These are phyloP conservation scores for Hippoglossus stenolepis DNA, from an alignment of 2,113 vertebrate species.

Conservation along the genomic window DNA sequence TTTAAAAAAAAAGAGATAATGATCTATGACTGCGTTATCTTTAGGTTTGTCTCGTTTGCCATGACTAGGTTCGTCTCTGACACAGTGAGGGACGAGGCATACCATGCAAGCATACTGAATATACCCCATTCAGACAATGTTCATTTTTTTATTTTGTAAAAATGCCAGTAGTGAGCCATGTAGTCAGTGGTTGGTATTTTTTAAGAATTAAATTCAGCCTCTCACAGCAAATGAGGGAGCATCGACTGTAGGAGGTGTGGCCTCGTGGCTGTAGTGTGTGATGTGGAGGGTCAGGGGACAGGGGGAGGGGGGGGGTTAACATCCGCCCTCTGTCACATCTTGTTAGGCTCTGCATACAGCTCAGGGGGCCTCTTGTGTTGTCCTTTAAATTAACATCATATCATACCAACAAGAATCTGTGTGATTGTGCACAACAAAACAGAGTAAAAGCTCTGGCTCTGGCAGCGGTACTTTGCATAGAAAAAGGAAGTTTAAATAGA, in stretches of 20 bases:
- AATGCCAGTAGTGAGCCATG: neutral
- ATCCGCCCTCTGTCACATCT: neutral
- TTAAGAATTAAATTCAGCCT: too few species aligned
- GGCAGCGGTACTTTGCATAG: neutral
- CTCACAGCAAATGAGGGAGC: neutral
- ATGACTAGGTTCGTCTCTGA: too few species aligned
- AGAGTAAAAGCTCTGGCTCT: neutral
- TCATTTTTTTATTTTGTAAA: too few species aligned
- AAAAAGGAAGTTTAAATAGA: neutral
- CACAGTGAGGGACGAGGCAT: too few species aligned
- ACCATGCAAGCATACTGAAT: too few species aligned
- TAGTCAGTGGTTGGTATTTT: too few species aligned
- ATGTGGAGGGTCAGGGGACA: constrained; percentile 4
- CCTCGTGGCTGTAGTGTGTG: neutral
- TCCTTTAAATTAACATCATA: neutral
- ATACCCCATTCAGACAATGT: too few species aligned
- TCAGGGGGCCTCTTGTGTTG: neutral
- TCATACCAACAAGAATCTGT: neutral
- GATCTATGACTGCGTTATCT: neutral
- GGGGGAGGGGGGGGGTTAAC: neutral
- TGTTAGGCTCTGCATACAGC: neutral
- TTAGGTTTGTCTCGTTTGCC: too few species aligned
- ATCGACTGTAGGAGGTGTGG: neutral
- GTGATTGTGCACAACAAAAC: neutral
- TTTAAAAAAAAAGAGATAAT: neutral